Conservation (phyloP, 2,797 vertebrate genomes). For the Sebastes matsubarae region DNA sequence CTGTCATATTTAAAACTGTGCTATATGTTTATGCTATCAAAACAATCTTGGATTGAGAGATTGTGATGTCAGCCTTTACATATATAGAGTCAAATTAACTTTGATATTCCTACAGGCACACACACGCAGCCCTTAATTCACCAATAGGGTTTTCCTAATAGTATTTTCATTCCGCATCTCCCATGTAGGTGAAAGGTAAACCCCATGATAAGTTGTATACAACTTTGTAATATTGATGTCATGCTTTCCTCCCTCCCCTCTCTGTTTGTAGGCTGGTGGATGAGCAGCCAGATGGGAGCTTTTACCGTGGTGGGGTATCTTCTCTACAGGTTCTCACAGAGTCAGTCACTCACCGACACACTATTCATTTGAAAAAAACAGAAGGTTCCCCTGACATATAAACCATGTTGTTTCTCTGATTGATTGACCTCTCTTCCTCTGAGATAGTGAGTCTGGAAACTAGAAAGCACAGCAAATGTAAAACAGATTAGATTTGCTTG, state of each 20-base stretch:
- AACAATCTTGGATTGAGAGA: neutral
- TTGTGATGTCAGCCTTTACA: neutral
- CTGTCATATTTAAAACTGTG: neutral
- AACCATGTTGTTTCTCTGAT: neutral
- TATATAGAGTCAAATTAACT: neutral
- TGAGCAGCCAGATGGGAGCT: slow-evolving; percentile 64
- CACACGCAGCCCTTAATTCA: neutral
- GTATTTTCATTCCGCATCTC: neutral
- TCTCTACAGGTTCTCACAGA: slow-evolving; percentile 80
- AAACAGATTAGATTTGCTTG: neutral
- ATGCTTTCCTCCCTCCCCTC: neutral
- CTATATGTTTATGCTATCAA: neutral
- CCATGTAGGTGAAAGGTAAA: slow-evolving; percentile 49
- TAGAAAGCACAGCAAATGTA: too few species aligned
- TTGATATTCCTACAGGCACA: neutral
- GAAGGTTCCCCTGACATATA: neutral
- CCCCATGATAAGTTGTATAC: slow-evolving; percentile 6
- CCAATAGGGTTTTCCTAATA: neutral
- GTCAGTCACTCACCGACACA: slow-evolving; percentile 53
- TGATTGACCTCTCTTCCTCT: too few species aligned
- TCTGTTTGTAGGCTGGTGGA: slow-evolving; percentile 63
- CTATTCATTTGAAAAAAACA: neutral
- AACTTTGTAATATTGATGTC: neutral
- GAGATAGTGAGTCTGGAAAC: too few species aligned
- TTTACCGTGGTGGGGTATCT: slow-evolving; percentile 74